Evolutionary conservation across 2,888 invertebrate genomes (phyloP).

Genomic region (Leptopterna dolabrata): DNA sequence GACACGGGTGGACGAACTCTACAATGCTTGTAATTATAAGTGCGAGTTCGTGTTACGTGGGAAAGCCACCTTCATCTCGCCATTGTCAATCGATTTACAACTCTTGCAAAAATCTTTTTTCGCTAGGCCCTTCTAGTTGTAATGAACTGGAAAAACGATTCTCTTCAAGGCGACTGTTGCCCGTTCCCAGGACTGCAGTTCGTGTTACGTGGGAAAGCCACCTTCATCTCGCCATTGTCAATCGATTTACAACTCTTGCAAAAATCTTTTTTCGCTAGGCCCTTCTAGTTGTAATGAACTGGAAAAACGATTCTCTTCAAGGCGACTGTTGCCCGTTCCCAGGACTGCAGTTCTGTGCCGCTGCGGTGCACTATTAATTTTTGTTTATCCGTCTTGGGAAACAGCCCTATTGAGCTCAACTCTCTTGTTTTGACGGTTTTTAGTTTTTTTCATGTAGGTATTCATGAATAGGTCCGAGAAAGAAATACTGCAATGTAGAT

Average conservation of each 20-base stretch:
- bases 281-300: not conserved
- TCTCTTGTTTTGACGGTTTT: too few species aligned
- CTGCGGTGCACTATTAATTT: too few species aligned
- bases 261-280: not conserved
- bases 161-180: not conserved
- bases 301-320: not conserved
- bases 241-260: not conserved
- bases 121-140: not conserved
- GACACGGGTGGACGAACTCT: conserved; percentile 28
- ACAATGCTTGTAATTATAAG: conserved; percentile 35
- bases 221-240: conserved; percentile 3
- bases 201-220: conserved; percentile 38
- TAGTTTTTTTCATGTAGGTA: too few species aligned
- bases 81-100: not conserved
- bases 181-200: not conserved
- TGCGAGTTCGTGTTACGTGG: conserved; percentile 41
- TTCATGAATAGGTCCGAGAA: too few species aligned
- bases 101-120: not conserved
- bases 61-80: conserved; percentile 19
- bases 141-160: not conserved
- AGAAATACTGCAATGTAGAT: too few species aligned
- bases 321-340: not conserved
- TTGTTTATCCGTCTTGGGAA: not conserved
- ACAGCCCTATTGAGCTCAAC: too few species aligned
- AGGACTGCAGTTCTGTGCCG: not conserved